A percentile compares a stretch with the other conserved stretches of the same genome.
Conservation (phyloP, 2,113 vertebrate species). For the Ursus arctos region DNA sequence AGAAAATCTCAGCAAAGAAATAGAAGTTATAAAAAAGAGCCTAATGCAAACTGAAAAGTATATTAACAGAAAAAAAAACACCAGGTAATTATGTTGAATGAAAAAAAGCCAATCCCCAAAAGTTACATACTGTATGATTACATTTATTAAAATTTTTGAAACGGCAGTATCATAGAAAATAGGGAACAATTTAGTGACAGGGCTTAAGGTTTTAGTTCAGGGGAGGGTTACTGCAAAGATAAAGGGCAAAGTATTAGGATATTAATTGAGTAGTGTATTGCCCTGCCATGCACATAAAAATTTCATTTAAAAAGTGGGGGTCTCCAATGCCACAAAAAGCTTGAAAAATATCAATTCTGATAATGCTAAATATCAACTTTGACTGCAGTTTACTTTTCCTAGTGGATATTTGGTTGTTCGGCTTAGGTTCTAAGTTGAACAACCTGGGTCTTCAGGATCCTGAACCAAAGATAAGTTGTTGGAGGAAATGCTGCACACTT, state of each 20-base stretch:
- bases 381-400: background rate
- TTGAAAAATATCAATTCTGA: background rate
- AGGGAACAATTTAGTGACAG: background rate
- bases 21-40: conserved; percentile 44
- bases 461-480: background rate
- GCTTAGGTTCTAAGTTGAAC: background rate
- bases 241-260: background rate
- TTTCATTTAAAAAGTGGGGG: background rate
- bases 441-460: background rate
- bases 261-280: background rate
- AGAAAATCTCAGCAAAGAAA: conserved; percentile 52
- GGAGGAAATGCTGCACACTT: background rate
- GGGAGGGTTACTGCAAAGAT: background rate
- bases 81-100: conserved; percentile 3
- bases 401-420: background rate
- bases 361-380: background rate
- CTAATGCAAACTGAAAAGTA: conserved; percentile 47
- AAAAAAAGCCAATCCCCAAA: conserved; percentile 17
- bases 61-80: background rate
- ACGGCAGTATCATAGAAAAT: conserved; percentile 42
- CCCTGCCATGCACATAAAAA: background rate
- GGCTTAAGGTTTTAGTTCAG: background rate
- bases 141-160: conserved; percentile 45
- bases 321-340: background rate
- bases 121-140: background rate